Evolutionary conservation across 1,140 invertebrate genomes (phyloP).

Genomic region (Atopsyche davidsoni): DNA sequence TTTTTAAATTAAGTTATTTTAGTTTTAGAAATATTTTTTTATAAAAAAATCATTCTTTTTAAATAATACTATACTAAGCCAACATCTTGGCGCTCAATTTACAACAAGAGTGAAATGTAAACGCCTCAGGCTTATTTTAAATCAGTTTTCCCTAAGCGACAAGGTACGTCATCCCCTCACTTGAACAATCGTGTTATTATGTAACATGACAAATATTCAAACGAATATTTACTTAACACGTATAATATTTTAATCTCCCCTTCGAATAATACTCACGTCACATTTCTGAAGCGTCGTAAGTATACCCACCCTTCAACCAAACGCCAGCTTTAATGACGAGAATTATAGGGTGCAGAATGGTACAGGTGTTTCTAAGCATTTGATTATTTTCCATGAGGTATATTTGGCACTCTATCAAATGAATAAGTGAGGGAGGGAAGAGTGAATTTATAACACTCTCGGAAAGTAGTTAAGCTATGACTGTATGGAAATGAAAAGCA

Average conservation of each 20-base stretch:
- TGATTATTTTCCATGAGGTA: conserved; percentile 20
- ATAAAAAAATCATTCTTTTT: neutral
- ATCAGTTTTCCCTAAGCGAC: no score
- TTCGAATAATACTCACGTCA: conserved; percentile 46
- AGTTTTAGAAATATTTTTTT: neutral
- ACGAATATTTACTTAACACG: conserved; percentile 54
- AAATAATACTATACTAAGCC: neutral
- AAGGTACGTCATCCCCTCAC: no score
- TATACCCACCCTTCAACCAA: neutral
- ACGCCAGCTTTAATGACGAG: neutral
- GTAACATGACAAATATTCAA: conserved; percentile 49
- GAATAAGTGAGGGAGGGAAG: conserved; percentile 25
- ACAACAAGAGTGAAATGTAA: no score
- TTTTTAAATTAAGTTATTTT: neutral
- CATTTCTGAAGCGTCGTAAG: conserved; percentile 6
- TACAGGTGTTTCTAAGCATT: neutral
- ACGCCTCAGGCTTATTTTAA: no score
- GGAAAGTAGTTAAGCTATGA: conserved; percentile 26
- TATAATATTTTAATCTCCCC: conserved; percentile 55
- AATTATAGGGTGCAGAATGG: neutral
- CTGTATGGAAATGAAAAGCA: conserved; percentile 28
- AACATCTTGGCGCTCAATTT: neutral
- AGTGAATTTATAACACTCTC: conserved; percentile 29
- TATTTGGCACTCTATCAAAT: conserved; percentile 30
- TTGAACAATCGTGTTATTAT: conserved; percentile 31